A percentile compares a stretch with the other conserved stretches of the same genome.
Evolutionary conservation across 2,113 vertebrate genomes (phyloP).

Genomic region (Spea bombifrons): DNA sequence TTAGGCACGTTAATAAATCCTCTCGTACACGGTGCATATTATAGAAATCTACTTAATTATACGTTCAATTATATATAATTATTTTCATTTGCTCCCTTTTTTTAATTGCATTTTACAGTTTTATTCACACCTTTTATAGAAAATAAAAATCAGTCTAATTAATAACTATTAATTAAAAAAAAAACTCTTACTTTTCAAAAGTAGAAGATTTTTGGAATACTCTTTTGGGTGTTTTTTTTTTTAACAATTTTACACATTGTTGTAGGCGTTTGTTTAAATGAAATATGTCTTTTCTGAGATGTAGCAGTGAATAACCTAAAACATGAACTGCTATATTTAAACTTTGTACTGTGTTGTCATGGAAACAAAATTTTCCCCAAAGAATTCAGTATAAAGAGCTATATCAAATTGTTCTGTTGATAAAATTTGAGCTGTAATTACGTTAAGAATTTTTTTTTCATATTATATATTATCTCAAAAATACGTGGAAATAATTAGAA

Average conservation of each 20-base stretch:
- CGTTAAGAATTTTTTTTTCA: constrained; percentile 25
- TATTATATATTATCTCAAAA: constrained; percentile 1
- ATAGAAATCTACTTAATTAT: no score
- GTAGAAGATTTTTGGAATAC: no score
- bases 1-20: no score
- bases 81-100: no score
- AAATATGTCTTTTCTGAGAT: constrained; percentile 40
- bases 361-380: constrained; percentile 40
- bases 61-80: no score
- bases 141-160: no score
- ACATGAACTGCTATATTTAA: constrained; percentile 48
- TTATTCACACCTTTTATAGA: no score
- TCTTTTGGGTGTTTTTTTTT: neutral
- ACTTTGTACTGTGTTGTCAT: constrained; percentile 34
- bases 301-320: constrained; percentile 31
- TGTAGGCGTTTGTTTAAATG: constrained; percentile 39
- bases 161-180: no score
- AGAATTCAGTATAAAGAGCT: constrained; percentile 25
- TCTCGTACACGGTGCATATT: no score
- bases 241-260: constrained; percentile 32
- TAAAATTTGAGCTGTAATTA: constrained; percentile 41
- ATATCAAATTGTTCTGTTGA: constrained; percentile 37
- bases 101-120: no score
- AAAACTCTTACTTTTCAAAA: no score
- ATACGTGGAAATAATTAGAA: constrained; percentile 35